A percentile compares a stretch with the other conserved stretches of the same genome.
Evolutionary conservation across 2,113 vertebrate species (phyloP).

Genomic region (Tretioscincus oriximinensis): DNA sequence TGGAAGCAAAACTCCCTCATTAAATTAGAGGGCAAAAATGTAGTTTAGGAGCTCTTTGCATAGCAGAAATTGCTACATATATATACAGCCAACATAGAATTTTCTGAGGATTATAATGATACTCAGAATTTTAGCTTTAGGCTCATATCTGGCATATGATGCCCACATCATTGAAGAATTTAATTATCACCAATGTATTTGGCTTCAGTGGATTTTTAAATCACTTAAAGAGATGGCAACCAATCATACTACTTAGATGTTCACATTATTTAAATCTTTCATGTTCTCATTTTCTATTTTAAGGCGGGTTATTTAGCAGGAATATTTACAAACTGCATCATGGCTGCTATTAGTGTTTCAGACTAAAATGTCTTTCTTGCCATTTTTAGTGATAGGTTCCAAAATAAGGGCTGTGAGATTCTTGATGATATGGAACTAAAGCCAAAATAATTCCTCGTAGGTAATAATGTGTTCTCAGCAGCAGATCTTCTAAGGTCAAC

Average conservation of each 20-base stretch:
- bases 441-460: background rate
- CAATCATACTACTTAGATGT: conserved; percentile 6
- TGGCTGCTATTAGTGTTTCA: background rate
- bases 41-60: conserved; percentile 54
- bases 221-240: conserved; percentile 14
- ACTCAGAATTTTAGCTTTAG: conserved; percentile 52
- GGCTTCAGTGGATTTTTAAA: conserved; percentile 35
- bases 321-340: background rate
- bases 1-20: conserved; percentile 69
- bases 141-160: conserved; percentile 52
- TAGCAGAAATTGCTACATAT: conserved; percentile 46
- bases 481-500: background rate
- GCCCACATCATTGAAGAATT: conserved; percentile 42
- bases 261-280: conserved; percentile 7
- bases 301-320: background rate
- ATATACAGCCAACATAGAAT: conserved; percentile 43
- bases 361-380: background rate
- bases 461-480: background rate
- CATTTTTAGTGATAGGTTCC: background rate
- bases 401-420: background rate
- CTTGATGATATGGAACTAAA: background rate
- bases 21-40: conserved; percentile 69
- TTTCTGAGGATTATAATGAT: conserved; percentile 53
- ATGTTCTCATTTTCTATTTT: background rate
- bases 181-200: conserved; percentile 30